phyloP scores from a whole-genome alignment of 1,140 invertebrate species.

The Ylistrum balloti region DNA sequence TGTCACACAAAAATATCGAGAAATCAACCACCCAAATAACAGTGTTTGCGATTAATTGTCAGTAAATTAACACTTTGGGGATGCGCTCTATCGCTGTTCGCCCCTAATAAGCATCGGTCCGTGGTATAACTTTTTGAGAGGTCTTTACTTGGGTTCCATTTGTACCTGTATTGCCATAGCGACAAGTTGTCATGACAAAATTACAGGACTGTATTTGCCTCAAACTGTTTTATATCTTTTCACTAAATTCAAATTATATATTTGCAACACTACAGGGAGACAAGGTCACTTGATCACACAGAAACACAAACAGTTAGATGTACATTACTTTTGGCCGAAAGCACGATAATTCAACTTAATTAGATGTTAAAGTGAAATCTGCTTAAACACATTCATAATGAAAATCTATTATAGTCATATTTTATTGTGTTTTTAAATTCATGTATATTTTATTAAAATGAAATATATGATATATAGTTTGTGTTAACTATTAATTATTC shows the following conservation, averaged over 20 bases:
- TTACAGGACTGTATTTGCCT: not conserved
- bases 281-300: not conserved
- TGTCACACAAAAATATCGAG: conserved; percentile 38
- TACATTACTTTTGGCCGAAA: too few relatives aligned
- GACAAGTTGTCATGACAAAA: conserved; percentile 31
- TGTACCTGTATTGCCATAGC: not conserved
- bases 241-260: conserved; percentile 33
- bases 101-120: not conserved
- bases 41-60: not conserved
- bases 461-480: too few relatives aligned
- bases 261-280: not conserved
- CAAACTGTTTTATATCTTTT: conserved; percentile 40
- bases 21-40: conserved; percentile 38
- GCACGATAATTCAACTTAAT: too few relatives aligned
- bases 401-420: too few relatives aligned
- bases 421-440: too few relatives aligned
- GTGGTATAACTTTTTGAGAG: not conserved
- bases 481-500: too few relatives aligned
- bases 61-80: conserved; percentile 1
- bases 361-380: too few relatives aligned
- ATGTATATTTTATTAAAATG: too few relatives aligned
- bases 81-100: not conserved
- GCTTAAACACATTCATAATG: too few relatives aligned
- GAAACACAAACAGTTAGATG: too few relatives aligned
- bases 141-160: not conserved